Conservation (phyloP, 2,797 vertebrate genomes). For the Melanogrammus aeglefinus region DNA sequence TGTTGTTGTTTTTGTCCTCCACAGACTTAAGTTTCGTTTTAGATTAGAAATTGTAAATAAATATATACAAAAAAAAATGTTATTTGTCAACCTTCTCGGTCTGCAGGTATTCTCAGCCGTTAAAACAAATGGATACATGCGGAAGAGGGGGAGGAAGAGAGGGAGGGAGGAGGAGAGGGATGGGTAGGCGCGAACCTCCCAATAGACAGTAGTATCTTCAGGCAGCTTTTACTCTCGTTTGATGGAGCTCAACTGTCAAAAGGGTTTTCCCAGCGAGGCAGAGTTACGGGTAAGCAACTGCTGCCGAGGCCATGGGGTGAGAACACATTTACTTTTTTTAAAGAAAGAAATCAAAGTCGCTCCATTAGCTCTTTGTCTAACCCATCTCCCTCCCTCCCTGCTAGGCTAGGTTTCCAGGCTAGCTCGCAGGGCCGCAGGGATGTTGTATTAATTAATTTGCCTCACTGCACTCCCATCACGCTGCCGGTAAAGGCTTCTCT, state of each 20-base stretch:
- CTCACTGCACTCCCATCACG: constrained; percentile 73
- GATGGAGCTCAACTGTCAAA: constrained; percentile 56
- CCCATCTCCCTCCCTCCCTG: constrained; percentile 24
- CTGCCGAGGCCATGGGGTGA: constrained; percentile 19
- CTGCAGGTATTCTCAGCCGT: constrained; percentile 41
- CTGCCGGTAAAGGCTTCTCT: constrained; percentile 46
- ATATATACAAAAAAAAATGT: not conserved
- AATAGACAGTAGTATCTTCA: constrained; percentile 51
- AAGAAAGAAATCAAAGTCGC: constrained; percentile 29
- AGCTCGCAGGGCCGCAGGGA: constrained; percentile 60
- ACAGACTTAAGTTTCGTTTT: no score
- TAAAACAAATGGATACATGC: constrained; percentile 53
- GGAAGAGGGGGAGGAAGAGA: constrained; percentile 12
- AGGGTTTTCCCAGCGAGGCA: constrained; percentile 44
- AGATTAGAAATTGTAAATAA: no score
- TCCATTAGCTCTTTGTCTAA: constrained; percentile 23
- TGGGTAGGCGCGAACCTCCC: constrained; percentile 38
- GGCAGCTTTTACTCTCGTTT: constrained; percentile 57
- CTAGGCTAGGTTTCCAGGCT: constrained; percentile 54
- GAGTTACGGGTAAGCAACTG: constrained; percentile 44
- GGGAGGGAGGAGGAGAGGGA: not conserved
- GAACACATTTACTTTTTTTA: constrained; percentile 9
- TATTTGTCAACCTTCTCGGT: constrained; percentile 49
- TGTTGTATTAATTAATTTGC: constrained; percentile 75
- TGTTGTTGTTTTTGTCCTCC: no score